Evolutionary conservation across 2,888 invertebrate genomes (phyloP).

Genomic region (Drosophila acutilabella): DNA sequence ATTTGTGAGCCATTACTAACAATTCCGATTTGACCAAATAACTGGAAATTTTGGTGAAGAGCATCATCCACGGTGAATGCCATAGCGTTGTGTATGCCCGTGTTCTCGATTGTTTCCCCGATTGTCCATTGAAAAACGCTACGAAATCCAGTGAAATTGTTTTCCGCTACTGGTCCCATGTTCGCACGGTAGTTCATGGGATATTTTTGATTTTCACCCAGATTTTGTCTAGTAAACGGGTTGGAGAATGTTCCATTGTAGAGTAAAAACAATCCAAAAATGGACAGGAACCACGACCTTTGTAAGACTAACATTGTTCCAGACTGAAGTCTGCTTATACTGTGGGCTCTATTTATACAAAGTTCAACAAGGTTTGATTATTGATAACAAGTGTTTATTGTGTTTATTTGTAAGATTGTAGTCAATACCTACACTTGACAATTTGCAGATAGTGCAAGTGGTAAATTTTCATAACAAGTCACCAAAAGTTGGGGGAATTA

Average conservation of each 20-base stretch:
- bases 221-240: too few species aligned
- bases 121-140: slow-evolving; percentile 25
- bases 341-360: not conserved
- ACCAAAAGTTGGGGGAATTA: too few species aligned
- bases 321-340: not conserved
- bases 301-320: not conserved
- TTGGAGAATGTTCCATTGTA: not conserved
- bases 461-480: too few species aligned
- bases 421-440: too few species aligned
- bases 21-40: slow-evolving; percentile 19
- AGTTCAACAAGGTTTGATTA: not conserved
- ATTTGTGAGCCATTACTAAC: slow-evolving; percentile 9
- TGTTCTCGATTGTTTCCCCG: not conserved
- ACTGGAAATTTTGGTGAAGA: not conserved
- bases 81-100: slow-evolving; percentile 12
- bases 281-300: not conserved
- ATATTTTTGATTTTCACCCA: not conserved
- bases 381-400: not conserved
- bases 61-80: slow-evolving; percentile 1
- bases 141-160: slow-evolving; percentile 16
- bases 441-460: too few species aligned
- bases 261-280: not conserved
- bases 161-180: not conserved
- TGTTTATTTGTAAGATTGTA: too few species aligned
- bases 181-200: not conserved